These are phyloP conservation scores for Eucidaris tribuloides DNA, from an alignment of 35 echinoderm and acorn worm species.

Conservation along the genomic window DNA sequence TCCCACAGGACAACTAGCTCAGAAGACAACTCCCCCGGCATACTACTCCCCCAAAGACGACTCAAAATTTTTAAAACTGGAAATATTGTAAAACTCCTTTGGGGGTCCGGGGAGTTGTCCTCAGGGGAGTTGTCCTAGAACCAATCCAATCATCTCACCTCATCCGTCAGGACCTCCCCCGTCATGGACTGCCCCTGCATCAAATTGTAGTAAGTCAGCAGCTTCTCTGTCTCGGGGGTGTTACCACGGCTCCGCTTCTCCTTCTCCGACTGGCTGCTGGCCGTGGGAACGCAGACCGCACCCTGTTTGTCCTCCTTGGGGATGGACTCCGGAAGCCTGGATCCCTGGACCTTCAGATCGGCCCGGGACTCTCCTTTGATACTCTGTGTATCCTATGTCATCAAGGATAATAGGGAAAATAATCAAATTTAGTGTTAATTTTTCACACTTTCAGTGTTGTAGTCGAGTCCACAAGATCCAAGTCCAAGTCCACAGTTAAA, in stretches of 20 bases:
- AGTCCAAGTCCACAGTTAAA: too few species aligned
- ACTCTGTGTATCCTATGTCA: conserved; percentile 90
- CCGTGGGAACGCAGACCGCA: not conserved
- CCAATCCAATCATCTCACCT: too few species aligned
- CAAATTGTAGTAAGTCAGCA: conserved; percentile 65
- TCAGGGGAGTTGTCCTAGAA: too few species aligned
- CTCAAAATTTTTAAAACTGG: too few species aligned
- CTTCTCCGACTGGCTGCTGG: not conserved
- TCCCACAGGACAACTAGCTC: too few species aligned
- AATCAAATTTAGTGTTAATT: too few species aligned
- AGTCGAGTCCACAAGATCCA: too few species aligned
- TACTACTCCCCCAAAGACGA: too few species aligned
- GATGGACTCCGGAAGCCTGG: conserved; percentile 18
- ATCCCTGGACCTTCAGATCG: conserved; percentile 36
- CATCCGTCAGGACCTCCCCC: conserved; percentile 79
- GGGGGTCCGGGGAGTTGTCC: too few species aligned
- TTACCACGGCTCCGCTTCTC: conserved; percentile 20
- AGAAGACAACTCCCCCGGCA: too few species aligned
- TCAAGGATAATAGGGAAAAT: too few species aligned
- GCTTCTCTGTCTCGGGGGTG: conserved; percentile 74
- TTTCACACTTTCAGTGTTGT: too few species aligned
- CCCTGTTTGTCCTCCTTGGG: conserved; percentile 21
- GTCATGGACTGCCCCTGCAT: conserved; percentile 72
- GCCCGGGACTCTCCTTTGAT: conserved; percentile 78
- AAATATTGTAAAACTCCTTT: not conserved